Evolutionary conservation across 23 tunicate genomes (phyloP), one percentile per base, ranked within the genome.

Genomic region (Oikopleura albicans): DNA sequence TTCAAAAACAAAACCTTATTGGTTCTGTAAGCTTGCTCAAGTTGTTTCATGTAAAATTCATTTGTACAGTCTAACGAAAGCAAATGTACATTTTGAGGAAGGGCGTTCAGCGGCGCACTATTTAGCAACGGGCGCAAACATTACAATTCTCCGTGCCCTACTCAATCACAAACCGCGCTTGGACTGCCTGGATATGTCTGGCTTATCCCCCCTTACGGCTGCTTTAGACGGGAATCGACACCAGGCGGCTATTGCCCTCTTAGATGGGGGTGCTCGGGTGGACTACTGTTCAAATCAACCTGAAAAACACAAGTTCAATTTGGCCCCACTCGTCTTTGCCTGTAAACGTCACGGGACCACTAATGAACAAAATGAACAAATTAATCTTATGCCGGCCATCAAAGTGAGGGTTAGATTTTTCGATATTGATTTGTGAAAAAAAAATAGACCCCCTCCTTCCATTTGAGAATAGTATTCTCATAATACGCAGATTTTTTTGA

Each of bases 241-340:
- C 38, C 88, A 88, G 0, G 96, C 96, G 28, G 96, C 86, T 34
- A 89, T 90, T 49, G 85, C 91, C 85, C 89, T 95, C 84, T 83
- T 95, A 41, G 96, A 95, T 29, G 99, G 85, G 0, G 96, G 97
- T 22, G 99, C 96, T 31, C 89, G 86, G 40, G 91, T 95, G 0
- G 89, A 95, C 75, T 90, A 87, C 83, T 88, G 96, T 41, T 88
- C 99, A 37, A 90, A 87, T 16, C 2, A 16, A 84, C 87, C 88
- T 83, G 86, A 85, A 75, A 88, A 88, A 1, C 91, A 90, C 56
- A 87, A 88, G 39, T 91, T 88, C 79, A 94, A 91, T 0, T 56
- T 87, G 83, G 96, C 99, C 0, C 99, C 99, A 0, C 84, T 95
- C 1, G 88, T 90, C 8, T 89, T 95, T n/a, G 99, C 99, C 16